A percentile compares a stretch with the other conserved stretches of the same genome.
Conservation (phyloP, 2,113 vertebrate genomes). For the Lasiurus borealis region DNA sequence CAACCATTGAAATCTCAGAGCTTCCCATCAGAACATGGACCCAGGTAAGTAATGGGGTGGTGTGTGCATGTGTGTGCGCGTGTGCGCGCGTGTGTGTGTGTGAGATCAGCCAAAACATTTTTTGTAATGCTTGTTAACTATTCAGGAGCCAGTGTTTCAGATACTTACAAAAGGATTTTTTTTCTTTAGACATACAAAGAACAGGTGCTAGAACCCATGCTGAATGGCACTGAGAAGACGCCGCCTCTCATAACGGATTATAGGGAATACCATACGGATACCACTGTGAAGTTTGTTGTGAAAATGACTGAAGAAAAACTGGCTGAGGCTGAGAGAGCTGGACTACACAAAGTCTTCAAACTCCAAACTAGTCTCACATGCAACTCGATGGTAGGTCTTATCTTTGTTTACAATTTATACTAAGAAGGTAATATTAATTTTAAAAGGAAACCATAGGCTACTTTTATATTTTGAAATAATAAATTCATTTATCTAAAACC, state of each 20-base stretch:
- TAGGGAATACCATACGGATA: constrained; percentile 98
- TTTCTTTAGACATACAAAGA: constrained; percentile 94
- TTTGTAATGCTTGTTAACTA: constrained; percentile 61
- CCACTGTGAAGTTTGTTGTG: constrained; percentile 95
- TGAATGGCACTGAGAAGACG: constrained; percentile 96
- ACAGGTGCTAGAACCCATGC: constrained; percentile 96
- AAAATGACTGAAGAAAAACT: constrained; percentile 95
- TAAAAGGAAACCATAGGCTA: constrained; percentile 1
- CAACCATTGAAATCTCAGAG: constrained; percentile 98
- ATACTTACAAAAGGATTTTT: constrained; percentile 42
- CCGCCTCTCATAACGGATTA: constrained; percentile 96
- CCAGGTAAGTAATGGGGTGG: constrained; percentile 89
- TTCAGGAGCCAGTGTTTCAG: constrained; percentile 42
- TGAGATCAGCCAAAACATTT: background rate
- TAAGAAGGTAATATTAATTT: background rate
- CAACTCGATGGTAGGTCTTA: constrained; percentile 94
- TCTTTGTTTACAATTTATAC: constrained; percentile 17
- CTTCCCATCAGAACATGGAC: constrained; percentile 97
- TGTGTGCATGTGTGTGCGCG: too few species aligned
- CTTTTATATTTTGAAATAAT: constrained; percentile 36
- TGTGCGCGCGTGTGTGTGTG: background rate
- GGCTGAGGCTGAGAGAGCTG: constrained; percentile 90
- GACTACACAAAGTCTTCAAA: constrained; percentile 98
- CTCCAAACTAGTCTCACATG: constrained; percentile 95
- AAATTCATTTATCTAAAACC: constrained; percentile 9